Evolutionary conservation across 53 echinoderm and acorn worm species (phyloP).

Genomic region (Paracentrotus lividus): DNA sequence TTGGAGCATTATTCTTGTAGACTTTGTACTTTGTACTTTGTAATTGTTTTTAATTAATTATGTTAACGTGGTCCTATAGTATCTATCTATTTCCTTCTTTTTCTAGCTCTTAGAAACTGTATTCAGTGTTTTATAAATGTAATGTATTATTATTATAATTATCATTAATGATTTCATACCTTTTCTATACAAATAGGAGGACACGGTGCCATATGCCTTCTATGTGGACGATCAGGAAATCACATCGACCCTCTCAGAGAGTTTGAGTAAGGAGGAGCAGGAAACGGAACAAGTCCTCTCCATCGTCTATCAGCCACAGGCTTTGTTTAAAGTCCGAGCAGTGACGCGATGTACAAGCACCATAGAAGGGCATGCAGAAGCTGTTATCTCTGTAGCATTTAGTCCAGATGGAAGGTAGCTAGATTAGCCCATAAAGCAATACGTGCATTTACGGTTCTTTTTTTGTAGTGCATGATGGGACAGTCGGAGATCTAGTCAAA

Average conservation of each 20-base stretch:
- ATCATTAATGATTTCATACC: not conserved
- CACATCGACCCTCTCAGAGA: slow-evolving; percentile 84
- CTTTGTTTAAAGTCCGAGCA: slow-evolving; percentile 94
- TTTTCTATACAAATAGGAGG: slow-evolving; percentile 76
- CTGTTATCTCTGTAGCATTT: slow-evolving; percentile 97
- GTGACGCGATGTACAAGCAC: slow-evolving; percentile 95
- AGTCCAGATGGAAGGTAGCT: slow-evolving; percentile 97
- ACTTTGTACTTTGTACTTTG: too few species aligned
- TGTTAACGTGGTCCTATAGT: too few species aligned
- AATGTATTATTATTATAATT: too few species aligned
- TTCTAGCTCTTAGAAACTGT: too few species aligned
- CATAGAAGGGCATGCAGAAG: slow-evolving; percentile 97
- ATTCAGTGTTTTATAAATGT: too few species aligned
- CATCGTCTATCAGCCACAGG: slow-evolving; percentile 97
- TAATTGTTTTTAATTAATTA: too few species aligned
- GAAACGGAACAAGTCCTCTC: slow-evolving; percentile 97
- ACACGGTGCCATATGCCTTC: slow-evolving; percentile 97
- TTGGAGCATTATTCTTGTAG: too few species aligned
- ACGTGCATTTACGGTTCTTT: too few species aligned
- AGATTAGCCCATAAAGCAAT: too few species aligned
- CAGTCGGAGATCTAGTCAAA: too few species aligned
- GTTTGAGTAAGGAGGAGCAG: slow-evolving; percentile 80
- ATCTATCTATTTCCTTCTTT: too few species aligned
- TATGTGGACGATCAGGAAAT: slow-evolving; percentile 94
- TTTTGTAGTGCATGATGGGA: too few species aligned